phyloP scores from a whole-genome alignment of 1,140 invertebrate species.

The Amyelois transitella region DNA sequence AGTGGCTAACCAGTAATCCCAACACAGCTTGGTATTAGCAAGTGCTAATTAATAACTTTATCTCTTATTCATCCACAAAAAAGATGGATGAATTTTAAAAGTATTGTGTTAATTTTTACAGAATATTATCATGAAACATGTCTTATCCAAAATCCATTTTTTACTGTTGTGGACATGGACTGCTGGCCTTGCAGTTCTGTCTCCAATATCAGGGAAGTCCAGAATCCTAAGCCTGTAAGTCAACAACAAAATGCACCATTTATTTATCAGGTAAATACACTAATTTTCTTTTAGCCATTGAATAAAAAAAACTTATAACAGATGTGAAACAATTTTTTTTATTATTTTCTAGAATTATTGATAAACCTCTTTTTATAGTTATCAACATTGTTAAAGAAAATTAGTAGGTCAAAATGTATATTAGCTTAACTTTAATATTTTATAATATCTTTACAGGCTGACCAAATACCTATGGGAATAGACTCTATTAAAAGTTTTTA shows the following conservation, averaged over 20 bases:
- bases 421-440: no score
- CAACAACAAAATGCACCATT: conserved; percentile 58
- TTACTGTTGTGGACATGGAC: conserved; percentile 81
- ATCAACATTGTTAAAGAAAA: no score
- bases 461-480: conserved; percentile 37
- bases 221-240: conserved; percentile 60
- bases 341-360: no score
- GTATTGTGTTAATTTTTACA: conserved; percentile 67
- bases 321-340: no score
- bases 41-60: no score
- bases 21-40: no score
- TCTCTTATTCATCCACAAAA: no score
- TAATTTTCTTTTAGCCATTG: no score
- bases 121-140: conserved; percentile 87
- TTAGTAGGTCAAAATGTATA: no score
- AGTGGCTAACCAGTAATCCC: no score
- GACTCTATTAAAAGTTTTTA: conserved; percentile 38
- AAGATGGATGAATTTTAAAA: not conserved
- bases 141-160: conserved; percentile 84
- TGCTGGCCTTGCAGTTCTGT: conserved; percentile 85
- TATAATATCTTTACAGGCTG: conserved; percentile 35
- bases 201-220: conserved; percentile 71
- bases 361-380: no score
- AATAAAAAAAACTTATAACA: no score
- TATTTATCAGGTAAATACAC: conserved; percentile 51